These are phyloP conservation scores for Synanthedon myopaeformis DNA, from an alignment of 2,888 invertebrate genomes.

Conservation along the genomic window DNA sequence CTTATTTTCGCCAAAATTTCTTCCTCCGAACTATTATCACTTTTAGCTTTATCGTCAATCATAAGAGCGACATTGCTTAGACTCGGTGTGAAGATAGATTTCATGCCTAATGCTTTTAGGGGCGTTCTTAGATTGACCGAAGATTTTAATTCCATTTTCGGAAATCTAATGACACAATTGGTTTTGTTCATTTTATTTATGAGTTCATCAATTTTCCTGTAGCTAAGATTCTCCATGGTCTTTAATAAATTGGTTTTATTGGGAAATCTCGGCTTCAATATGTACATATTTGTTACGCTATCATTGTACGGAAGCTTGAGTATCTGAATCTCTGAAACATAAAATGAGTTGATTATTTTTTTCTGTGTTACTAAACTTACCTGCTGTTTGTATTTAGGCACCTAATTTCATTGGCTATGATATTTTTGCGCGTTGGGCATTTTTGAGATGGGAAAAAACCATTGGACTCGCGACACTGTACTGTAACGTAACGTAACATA, in stretches of 20 bases:
- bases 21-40: constrained; percentile 25
- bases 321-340: constrained; percentile 67
- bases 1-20: constrained; percentile 28
- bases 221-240: constrained; percentile 58
- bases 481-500: too few species aligned
- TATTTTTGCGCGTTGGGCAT: too few species aligned
- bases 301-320: constrained; percentile 80
- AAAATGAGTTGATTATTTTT: too few species aligned
- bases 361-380: too few species aligned
- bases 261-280: constrained; percentile 68
- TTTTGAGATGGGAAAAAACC: too few species aligned
- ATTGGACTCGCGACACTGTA: too few species aligned
- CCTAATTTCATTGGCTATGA: too few species aligned
- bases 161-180: constrained; percentile 71
- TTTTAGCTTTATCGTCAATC: constrained; percentile 29
- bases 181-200: constrained; percentile 52
- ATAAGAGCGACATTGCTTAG: constrained; percentile 78
- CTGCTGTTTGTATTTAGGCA: too few species aligned
- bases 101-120: constrained; percentile 71
- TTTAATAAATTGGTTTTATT: constrained; percentile 47
- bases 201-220: constrained; percentile 55
- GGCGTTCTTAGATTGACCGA: constrained; percentile 65
- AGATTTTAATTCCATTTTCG: constrained; percentile 78
- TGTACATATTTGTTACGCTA: constrained; percentile 73
- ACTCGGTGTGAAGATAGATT: constrained; percentile 71